Percentiles rank a stretch among this genome's conserved stretches.
Conservation (phyloP, 2,888 invertebrate genomes). For the Carterocephalus palaemon region DNA sequence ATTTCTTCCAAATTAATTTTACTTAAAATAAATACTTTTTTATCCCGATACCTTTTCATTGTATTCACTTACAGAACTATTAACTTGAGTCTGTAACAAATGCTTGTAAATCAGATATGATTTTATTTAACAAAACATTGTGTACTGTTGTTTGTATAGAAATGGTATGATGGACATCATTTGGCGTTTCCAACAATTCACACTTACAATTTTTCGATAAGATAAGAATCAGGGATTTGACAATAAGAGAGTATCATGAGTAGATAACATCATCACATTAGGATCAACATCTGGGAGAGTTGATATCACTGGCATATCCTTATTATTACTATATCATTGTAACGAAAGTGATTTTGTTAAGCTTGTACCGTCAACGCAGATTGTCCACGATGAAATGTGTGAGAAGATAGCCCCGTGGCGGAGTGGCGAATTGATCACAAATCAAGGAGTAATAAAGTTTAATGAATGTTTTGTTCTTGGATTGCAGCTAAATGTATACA, state of each 20-base stretch:
- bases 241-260: conserved; percentile 49
- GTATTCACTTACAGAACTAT: too few species aligned
- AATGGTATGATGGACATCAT: conserved; percentile 3
- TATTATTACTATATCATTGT: conserved; percentile 12
- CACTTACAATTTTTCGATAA: conserved; percentile 27
- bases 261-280: conserved; percentile 9
- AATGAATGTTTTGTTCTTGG: too few species aligned
- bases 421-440: conserved; percentile 6
- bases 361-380: too few species aligned
- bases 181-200: too few species aligned
- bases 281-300: conserved; percentile 7
- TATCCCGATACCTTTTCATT: too few species aligned
- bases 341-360: neutral
- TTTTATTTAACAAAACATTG: neutral
- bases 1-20: neutral
- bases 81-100: too few species aligned
- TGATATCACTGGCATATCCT: conserved; percentile 8
- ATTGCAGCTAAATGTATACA: too few species aligned
- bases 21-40: too few species aligned
- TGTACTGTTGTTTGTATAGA: neutral
- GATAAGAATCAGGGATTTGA: conserved; percentile 50
- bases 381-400: too few species aligned
- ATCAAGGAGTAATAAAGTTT: too few species aligned
- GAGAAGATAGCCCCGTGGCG: too few species aligned
- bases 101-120: too few species aligned